Evolutionary conservation across 2,797 vertebrate genomes (phyloP).

Genomic region (Amblyraja radiata): DNA sequence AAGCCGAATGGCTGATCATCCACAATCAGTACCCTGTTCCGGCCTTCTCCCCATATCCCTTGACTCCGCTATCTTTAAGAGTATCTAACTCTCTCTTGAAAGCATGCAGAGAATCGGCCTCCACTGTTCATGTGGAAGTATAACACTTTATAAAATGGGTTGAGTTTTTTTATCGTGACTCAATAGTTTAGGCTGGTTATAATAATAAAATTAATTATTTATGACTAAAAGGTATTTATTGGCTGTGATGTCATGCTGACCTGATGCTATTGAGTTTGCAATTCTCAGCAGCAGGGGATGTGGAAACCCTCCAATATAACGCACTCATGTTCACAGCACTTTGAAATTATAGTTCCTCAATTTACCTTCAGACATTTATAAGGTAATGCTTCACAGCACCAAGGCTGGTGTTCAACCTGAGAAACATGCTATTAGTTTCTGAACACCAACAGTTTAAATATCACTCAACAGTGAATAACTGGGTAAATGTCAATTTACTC

Average conservation of each 20-base stretch:
- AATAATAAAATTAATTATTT: conserved; percentile 20
- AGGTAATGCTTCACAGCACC: neutral
- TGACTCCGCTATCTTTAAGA: too few species aligned
- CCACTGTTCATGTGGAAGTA: neutral
- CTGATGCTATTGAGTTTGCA: conserved; percentile 19
- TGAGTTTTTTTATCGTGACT: neutral
- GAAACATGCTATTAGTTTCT: neutral
- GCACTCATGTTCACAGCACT: conserved; percentile 25
- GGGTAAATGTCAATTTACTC: neutral
- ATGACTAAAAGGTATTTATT: conserved; percentile 16
- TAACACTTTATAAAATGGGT: neutral
- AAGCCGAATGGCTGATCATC: too few species aligned
- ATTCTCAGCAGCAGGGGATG: conserved; percentile 22
- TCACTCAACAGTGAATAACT: neutral
- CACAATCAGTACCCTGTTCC: too few species aligned
- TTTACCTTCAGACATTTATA: conserved; percentile 15
- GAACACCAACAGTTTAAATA: neutral
- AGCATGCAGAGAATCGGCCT: too few species aligned
- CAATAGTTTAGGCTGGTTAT: neutral
- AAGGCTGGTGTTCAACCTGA: neutral
- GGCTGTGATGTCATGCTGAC: conserved; percentile 19
- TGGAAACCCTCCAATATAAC: neutral
- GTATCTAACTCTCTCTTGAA: too few species aligned
- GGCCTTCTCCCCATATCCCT: too few species aligned
- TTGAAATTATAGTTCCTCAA: conserved; percentile 24